Evolutionary conservation across 1,140 invertebrate species (phyloP).

Genomic region (Brachionus asplanchnoidis): DNA sequence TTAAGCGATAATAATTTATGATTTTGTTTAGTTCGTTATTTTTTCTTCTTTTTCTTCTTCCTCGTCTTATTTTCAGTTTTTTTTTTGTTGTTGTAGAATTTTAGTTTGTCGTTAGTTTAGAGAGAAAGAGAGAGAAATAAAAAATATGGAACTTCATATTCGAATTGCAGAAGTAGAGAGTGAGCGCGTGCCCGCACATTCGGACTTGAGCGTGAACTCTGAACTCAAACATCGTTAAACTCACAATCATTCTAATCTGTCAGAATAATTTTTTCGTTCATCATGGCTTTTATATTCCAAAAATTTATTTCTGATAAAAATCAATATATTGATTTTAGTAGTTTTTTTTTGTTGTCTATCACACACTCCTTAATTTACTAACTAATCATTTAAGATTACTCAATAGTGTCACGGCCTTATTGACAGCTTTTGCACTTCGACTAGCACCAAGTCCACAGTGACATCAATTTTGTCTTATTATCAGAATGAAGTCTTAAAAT

Average conservation of each 20-base stretch:
- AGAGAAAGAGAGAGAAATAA: background rate
- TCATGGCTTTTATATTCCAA: background rate
- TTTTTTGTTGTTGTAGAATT: background rate
- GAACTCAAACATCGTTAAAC: background rate
- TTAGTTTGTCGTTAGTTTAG: background rate
- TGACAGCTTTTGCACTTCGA: background rate
- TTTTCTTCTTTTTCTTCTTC: background rate
- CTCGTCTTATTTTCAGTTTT: conserved; percentile 32
- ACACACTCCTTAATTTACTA: background rate
- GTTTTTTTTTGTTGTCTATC: background rate
- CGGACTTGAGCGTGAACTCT: background rate
- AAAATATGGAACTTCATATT: background rate
- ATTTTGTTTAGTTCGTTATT: background rate
- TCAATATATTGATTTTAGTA: conserved; percentile 18
- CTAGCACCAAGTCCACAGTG: background rate
- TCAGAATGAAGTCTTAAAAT: background rate
- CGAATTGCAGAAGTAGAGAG: background rate
- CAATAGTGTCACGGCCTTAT: background rate
- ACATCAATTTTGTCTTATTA: background rate
- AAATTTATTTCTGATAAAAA: background rate
- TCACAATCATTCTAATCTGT: background rate
- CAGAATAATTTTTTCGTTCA: background rate
- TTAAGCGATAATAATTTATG: conserved; percentile 35
- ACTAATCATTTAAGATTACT: background rate
- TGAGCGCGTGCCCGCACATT: background rate